A percentile compares a stretch with the other conserved stretches of the same genome.
Evolutionary conservation across 1,140 invertebrate species (phyloP).

Genomic region (Drosophila teissieri): DNA sequence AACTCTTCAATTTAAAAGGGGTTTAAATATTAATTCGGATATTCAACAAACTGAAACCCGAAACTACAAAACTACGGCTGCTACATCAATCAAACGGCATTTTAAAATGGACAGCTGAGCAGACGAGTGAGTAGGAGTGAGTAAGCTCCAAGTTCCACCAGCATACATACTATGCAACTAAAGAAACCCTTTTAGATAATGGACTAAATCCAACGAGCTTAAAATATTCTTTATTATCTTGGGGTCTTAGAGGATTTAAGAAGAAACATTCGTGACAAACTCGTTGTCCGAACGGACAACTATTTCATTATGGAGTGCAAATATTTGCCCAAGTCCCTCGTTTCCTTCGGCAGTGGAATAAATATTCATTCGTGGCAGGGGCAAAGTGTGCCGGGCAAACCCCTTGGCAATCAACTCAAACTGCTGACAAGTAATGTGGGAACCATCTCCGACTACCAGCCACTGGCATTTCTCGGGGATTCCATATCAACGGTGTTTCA

Average conservation of each 20-base stretch:
- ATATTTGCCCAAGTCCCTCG: constrained; percentile 41
- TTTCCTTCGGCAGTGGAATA: background rate
- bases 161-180: too few relatives aligned
- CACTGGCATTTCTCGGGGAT: constrained; percentile 23
- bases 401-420: constrained; percentile 50
- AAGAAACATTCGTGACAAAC: background rate
- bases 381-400: constrained; percentile 14
- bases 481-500: constrained; percentile 45
- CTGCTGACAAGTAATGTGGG: constrained; percentile 37
- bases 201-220: background rate
- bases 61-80: too few relatives aligned
- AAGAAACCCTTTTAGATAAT: too few relatives aligned
- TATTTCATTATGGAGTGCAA: constrained; percentile 36
- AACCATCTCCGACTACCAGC: constrained; percentile 6
- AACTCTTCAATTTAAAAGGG: too few relatives aligned
- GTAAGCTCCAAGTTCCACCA: too few relatives aligned
- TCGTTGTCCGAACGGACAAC: constrained; percentile 4
- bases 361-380: background rate
- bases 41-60: too few relatives aligned
- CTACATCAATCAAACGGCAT: too few relatives aligned
- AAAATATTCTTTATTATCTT: background rate
- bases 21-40: too few relatives aligned
- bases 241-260: background rate
- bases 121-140: too few relatives aligned
- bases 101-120: too few relatives aligned